A percentile compares a stretch with the other conserved stretches of the same genome.
Conservation (phyloP, 2,113 vertebrate species). For the Cynopterus brachyotis region DNA sequence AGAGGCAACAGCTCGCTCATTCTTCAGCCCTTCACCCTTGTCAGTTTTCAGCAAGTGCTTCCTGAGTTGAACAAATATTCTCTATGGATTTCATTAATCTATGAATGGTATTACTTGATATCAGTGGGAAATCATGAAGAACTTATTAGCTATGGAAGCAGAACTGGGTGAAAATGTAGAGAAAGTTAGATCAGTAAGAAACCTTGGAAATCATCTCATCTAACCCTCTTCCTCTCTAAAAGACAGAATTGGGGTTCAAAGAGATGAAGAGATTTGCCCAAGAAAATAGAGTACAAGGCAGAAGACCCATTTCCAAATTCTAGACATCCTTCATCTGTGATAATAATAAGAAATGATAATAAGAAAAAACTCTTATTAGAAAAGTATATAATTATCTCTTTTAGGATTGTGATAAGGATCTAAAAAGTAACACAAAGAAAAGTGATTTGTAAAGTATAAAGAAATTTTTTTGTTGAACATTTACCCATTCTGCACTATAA, state of each 20-base stretch:
- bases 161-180: not conserved
- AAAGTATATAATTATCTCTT: not conserved
- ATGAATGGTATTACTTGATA: not conserved
- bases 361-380: not conserved
- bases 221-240: not conserved
- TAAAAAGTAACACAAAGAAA: not conserved
- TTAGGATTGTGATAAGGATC: not conserved
- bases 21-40: not conserved
- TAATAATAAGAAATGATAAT: not conserved
- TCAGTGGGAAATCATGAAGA: not conserved
- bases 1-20: not conserved
- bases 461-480: not conserved
- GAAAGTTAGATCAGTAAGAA: not conserved
- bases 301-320: not conserved
- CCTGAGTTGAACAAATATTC: not conserved
- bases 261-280: not conserved
- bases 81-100: not conserved
- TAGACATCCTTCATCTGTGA: not conserved
- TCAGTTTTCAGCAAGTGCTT: not conserved
- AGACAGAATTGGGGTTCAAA: not conserved
- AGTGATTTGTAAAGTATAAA: not conserved
- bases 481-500: not conserved
- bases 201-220: not conserved
- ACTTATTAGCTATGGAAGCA: not conserved
- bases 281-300: not conserved